Evolutionary conservation across 2,113 vertebrate species (phyloP), one percentile per base, ranked within the genome.

Genomic region (Excalfactoria chinensis): DNA sequence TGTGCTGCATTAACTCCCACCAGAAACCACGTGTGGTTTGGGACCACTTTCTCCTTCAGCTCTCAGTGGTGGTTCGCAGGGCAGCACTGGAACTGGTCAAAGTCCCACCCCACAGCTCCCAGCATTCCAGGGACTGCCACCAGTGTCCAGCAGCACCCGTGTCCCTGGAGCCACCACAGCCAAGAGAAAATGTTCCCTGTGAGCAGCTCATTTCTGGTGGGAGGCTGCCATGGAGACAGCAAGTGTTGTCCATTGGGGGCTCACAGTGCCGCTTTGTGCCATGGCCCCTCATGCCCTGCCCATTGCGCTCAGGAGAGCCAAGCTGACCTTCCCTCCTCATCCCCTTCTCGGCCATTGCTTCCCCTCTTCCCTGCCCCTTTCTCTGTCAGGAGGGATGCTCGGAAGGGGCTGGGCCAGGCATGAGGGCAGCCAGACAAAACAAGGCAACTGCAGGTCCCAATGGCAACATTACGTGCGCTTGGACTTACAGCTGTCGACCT

Each of bases 401-500:
- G 0, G 78, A 49, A 44, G 86, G 32, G 64, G 64, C 6, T 18
- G 10, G 94, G 48, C 63, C 74, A 90, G 89, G 76, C 93, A 94
- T 58, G 4, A 0, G 56, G 90, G 30, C 34, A 46, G 4, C 10
- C 69, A 23, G 83, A 86, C 89, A 93, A 95, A 94, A 91, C 21
- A 3, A 8, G 92, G 82, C 44, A 5, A 72, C 43, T 1, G 15
- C 84, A 91, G 89, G 89, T 89, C 93, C 96, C 95, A 95, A 93
- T 67, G 94, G 93, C 77, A 97, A 96, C 96, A 79, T 92, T 67
- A 94, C 67, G 21, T 60, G 84, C 9, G 43, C 56, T 43, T 3
- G 55, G 94, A 97, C 97, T 97, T 97, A 97, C 97, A 80, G 95
- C 93, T 80, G 96, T 96, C 46, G 96, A 97, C 97, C 97, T 97